Conservation (phyloP, 1,140 invertebrate species). For the Choristoneura fumiferana region DNA sequence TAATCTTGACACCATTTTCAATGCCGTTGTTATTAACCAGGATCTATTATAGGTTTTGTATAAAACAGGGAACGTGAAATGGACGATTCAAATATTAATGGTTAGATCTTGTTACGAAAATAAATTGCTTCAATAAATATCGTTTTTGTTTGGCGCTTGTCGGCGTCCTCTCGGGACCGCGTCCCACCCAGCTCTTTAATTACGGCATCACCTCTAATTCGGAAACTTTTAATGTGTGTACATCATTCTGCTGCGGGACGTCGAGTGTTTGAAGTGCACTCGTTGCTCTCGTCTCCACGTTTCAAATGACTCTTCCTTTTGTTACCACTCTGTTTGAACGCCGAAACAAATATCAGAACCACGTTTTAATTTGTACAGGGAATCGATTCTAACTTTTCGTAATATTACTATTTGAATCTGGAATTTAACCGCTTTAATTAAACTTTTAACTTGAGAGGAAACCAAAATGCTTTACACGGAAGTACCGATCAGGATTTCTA, state of each 20-base stretch:
- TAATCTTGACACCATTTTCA: not conserved
- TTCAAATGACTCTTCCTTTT: conserved; percentile 55
- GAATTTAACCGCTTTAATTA: conserved; percentile 20
- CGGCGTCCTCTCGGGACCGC: conserved; percentile 22
- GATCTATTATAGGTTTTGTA: no score
- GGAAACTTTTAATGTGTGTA: conserved; percentile 72
- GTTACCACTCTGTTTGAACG: conserved; percentile 57
- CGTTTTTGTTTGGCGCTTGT: not conserved
- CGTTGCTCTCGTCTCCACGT: conserved; percentile 47
- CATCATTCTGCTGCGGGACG: conserved; percentile 52
- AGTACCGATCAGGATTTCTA: conserved; percentile 9
- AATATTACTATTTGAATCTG: not conserved
- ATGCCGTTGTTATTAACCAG: not conserved
- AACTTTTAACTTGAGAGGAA: conserved; percentile 21
- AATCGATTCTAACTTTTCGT: conserved; percentile 22
- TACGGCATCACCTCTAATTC: conserved; percentile 58
- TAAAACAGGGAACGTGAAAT: no score
- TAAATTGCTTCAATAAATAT: not conserved
- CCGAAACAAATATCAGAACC: conserved; percentile 54
- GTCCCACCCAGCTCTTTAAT: conserved; percentile 44
- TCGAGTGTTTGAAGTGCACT: conserved; percentile 55
- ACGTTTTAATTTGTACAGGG: conserved; percentile 50
- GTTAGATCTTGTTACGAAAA: not conserved
- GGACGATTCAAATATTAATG: not conserved
- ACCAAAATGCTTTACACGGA: conserved; percentile 8